Evolutionary conservation across 2,113 vertebrate species (phyloP).

Genomic region (Leptobrachium ailaonicum): DNA sequence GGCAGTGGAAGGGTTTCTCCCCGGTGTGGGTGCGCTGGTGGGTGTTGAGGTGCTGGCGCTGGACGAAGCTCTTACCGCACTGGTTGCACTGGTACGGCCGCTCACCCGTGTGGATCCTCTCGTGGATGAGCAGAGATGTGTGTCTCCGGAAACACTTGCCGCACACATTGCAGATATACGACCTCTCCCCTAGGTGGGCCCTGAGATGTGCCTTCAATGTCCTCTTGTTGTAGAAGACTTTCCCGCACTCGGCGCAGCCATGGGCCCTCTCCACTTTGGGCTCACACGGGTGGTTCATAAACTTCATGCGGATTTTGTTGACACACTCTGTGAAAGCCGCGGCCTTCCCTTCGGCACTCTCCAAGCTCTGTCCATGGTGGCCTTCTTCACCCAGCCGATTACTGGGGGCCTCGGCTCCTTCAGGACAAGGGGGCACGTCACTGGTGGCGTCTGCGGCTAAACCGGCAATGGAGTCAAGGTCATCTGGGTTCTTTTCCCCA

Average conservation of each 20-base stretch:
- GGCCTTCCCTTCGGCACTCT: slow-evolving; percentile 2
- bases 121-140: slow-evolving; percentile 50
- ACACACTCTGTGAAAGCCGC: background rate
- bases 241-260: slow-evolving; percentile 66
- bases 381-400: background rate
- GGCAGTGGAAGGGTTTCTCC: slow-evolving; percentile 67
- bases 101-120: slow-evolving; percentile 25
- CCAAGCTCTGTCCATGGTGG: background rate
- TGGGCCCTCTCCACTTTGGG: slow-evolving; percentile 54
- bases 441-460: background rate
- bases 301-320: slow-evolving; percentile 15
- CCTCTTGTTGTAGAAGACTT: slow-evolving; percentile 62
- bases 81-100: slow-evolving; percentile 27
- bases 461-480: background rate
- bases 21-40: slow-evolving; percentile 80
- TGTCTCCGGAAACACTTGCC: slow-evolving; percentile 61
- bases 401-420: background rate
- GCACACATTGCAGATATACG: slow-evolving; percentile 64
- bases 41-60: slow-evolving; percentile 76
- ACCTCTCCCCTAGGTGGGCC: slow-evolving; percentile 42
- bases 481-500: background rate
- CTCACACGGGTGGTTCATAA: background rate
- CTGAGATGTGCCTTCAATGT: slow-evolving; percentile 40
- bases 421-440: background rate
- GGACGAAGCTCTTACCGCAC: slow-evolving; percentile 71